Percentiles rank a stretch among this genome's conserved stretches.
These are phyloP conservation scores for Platycheirus albimanus DNA, from an alignment of 2,888 invertebrate species.

Conservation along the genomic window DNA sequence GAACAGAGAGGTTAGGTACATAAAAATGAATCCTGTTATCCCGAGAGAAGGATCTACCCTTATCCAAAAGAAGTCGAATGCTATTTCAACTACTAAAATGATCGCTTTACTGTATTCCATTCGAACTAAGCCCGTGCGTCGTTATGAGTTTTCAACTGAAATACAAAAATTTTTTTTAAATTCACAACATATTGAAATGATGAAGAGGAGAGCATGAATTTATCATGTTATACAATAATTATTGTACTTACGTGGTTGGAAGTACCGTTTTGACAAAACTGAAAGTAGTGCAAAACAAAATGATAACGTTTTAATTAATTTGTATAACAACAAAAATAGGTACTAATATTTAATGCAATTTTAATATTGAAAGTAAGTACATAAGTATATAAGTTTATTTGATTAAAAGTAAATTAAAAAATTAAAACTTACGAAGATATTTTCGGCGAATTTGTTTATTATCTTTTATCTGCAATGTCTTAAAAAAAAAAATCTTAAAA, in stretches of 20 bases:
- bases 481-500: conserved; percentile 49
- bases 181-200: too few species aligned
- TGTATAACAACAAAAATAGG: conserved; percentile 1
- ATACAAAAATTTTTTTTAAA: conserved; percentile 27
- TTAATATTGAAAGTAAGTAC: too few species aligned
- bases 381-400: neutral
- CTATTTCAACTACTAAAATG: too few species aligned
- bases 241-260: conserved; percentile 65
- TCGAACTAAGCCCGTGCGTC: too few species aligned
- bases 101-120: too few species aligned
- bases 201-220: conserved; percentile 11
- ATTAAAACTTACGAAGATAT: conserved; percentile 58
- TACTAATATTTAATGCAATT: too few species aligned
- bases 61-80: too few species aligned
- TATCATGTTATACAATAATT: neutral
- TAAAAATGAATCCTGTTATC: too few species aligned
- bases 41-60: too few species aligned
- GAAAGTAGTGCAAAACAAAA: conserved; percentile 67
- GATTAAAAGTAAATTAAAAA: conserved; percentile 6
- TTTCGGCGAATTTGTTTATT: conserved; percentile 38
- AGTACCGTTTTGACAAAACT: conserved; percentile 67
- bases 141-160: conserved; percentile 13
- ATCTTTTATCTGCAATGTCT: conserved; percentile 54
- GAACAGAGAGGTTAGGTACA: too few species aligned
- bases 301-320: conserved; percentile 22